Conservation (phyloP, 2,797 vertebrate genomes). For the Linurgus olivaceus region DNA sequence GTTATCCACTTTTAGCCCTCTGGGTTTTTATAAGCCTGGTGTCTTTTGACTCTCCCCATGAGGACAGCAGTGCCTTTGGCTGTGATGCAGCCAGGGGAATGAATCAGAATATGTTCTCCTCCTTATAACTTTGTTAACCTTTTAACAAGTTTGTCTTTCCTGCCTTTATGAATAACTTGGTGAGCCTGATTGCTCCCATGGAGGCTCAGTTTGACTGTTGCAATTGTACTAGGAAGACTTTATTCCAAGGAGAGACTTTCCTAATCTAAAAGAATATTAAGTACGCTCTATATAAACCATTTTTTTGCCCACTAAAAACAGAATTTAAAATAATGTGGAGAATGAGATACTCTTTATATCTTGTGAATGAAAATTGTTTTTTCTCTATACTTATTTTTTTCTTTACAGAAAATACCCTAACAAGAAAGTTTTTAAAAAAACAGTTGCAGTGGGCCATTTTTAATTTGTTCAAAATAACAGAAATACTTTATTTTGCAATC, state of each 20-base stretch:
- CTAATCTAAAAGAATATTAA: background rate
- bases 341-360: background rate
- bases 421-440: background rate
- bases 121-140: background rate
- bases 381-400: background rate
- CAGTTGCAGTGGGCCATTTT: background rate
- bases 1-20: conserved; percentile 26
- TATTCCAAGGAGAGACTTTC: background rate
- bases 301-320: background rate
- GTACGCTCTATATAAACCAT: background rate
- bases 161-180: background rate
- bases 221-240: background rate
- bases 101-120: background rate
- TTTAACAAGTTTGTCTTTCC: background rate
- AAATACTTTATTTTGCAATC: background rate
- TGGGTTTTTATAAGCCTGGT: conserved; percentile 16
- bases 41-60: conserved; percentile 13
- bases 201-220: background rate
- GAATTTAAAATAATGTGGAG: background rate
- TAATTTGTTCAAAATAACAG: background rate
- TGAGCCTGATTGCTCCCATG: background rate
- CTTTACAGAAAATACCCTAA: background rate
- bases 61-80: conserved; percentile 30
- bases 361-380: background rate
- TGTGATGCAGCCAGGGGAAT: background rate